Evolutionary conservation across 2,113 vertebrate species (phyloP).

Genomic region (Bubalus kerabau): DNA sequence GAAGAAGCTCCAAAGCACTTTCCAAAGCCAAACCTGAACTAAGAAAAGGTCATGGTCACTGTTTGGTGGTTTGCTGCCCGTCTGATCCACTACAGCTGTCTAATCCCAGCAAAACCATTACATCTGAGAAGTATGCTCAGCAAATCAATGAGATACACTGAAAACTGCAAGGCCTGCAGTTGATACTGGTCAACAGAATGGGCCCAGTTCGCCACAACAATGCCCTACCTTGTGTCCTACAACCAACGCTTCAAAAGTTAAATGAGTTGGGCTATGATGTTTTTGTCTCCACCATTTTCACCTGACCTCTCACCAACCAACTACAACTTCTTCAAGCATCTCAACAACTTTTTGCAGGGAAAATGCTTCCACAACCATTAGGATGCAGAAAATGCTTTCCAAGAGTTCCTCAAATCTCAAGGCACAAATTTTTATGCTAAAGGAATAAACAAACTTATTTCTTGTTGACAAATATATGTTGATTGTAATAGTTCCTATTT

Average conservation of each 20-base stretch:
- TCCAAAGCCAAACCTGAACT: neutral
- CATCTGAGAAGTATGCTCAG: neutral
- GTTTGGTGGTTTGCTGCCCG: neutral
- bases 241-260: neutral
- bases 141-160: neutral
- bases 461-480: neutral
- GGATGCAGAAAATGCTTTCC: neutral
- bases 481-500: neutral
- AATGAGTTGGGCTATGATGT: neutral
- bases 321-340: neutral
- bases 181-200: neutral
- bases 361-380: neutral
- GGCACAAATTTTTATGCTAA: neutral
- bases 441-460: neutral
- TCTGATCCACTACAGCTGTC: neutral
- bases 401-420: neutral
- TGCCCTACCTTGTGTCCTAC: neutral
- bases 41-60: neutral
- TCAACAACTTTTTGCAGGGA: neutral
- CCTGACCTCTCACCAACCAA: neutral
- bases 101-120: neutral
- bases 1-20: neutral
- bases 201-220: neutral
- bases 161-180: neutral
- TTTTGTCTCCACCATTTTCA: neutral